phyloP scores from a whole-genome alignment of 2,888 invertebrate species.

The Salticus scenicus region DNA sequence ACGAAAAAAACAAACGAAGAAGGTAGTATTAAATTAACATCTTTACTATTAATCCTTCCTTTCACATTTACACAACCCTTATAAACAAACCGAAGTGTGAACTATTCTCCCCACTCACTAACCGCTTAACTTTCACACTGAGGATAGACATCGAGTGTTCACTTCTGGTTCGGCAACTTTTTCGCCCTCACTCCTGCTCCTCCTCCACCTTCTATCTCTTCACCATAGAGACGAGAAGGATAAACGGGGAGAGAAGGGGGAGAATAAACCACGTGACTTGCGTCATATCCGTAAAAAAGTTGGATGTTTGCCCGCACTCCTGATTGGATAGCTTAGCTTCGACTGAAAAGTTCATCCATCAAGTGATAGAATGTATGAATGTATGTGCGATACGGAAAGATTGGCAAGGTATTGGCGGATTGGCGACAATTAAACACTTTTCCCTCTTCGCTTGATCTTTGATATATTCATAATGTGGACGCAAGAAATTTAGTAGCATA shows the following conservation, averaged over 20 bases:
- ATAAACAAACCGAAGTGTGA: background rate
- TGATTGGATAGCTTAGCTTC: constrained; percentile 32
- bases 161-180: constrained; percentile 42
- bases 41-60: too few species aligned
- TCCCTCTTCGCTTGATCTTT: too few species aligned
- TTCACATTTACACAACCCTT: too few species aligned
- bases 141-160: constrained; percentile 42
- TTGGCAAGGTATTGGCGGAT: constrained; percentile 1
- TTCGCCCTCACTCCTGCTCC: background rate
- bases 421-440: too few species aligned
- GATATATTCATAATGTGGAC: too few species aligned
- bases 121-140: background rate
- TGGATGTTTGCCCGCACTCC: constrained; percentile 56
- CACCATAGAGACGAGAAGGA: constrained; percentile 57
- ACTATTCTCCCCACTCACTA: background rate
- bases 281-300: constrained; percentile 67
- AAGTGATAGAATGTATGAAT: constrained; percentile 28
- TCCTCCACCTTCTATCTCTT: constrained; percentile 22
- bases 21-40: too few species aligned
- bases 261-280: constrained; percentile 39
- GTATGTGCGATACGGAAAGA: constrained; percentile 42
- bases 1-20: too few species aligned
- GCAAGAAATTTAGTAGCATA: too few species aligned
- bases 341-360: constrained; percentile 24
- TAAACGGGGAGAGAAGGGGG: constrained; percentile 23